These are phyloP conservation scores for Leucozona laternaria DNA, from an alignment of 2,888 invertebrate species.

Conservation along the genomic window DNA sequence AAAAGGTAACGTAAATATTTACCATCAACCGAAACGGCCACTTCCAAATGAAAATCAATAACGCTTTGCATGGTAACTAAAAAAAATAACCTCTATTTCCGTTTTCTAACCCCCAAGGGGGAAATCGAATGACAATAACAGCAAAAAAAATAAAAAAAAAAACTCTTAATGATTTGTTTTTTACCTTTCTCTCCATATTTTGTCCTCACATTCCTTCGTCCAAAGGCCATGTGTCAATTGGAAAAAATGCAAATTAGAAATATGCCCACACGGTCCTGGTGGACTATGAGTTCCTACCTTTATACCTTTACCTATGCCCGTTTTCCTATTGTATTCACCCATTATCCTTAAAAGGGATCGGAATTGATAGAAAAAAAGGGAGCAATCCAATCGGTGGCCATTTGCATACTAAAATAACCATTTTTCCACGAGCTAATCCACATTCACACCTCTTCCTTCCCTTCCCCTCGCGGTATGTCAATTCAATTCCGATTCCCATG, in stretches of 20 bases:
- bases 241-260: constrained; percentile 75
- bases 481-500: constrained; percentile 70
- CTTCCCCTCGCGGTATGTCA: constrained; percentile 54
- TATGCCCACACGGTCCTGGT: constrained; percentile 67
- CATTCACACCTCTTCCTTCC: constrained; percentile 72
- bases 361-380: constrained; percentile 63
- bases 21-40: constrained; percentile 62
- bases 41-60: constrained; percentile 73
- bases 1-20: constrained; percentile 73
- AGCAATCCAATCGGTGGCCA: constrained; percentile 73
- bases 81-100: constrained; percentile 34
- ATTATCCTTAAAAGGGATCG: constrained; percentile 42
- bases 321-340: constrained; percentile 58
- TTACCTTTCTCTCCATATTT: constrained; percentile 40
- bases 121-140: constrained; percentile 46
- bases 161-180: constrained; percentile 72
- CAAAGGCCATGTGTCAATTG: constrained; percentile 68
- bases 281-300: too few species aligned
- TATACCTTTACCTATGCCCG: not conserved
- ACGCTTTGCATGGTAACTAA: constrained; percentile 71
- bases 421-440: constrained; percentile 75
- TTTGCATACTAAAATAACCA: constrained; percentile 76
- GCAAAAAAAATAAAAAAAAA: constrained; percentile 21
- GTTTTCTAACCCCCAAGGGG: constrained; percentile 32
- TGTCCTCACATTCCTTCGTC: constrained; percentile 17